Base-by-base conservation (phyloP, 2,113 vertebrate genomes). In the Triplophysa siluroides region DNA sequence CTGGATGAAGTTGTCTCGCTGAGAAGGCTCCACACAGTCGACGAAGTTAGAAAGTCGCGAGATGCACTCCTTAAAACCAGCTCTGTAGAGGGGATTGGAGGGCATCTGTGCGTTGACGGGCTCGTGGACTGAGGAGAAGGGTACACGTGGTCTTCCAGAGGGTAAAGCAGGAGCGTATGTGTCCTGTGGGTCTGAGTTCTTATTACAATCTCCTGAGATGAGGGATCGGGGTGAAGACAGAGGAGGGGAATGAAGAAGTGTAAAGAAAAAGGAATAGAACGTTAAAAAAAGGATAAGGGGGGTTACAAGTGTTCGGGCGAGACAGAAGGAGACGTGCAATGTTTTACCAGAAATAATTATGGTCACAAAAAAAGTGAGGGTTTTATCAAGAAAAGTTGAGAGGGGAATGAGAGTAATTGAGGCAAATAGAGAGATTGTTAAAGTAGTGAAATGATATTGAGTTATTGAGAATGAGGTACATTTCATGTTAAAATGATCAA, bases 11-110 rank as follows among this genome's bases (percentile, higher is more conserved):
- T 63, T 71, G 23, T 81, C 80, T 19, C 77, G 52, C 78, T 81
- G 79, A 1, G 85, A 80, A 3, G 77, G 83, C 43, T 85, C 83
- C 8, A 84, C 80, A 4, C 83, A 83, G 23, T 86, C 82, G 11
- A 87, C 79, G 78, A 86, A 85, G 72, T 24, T 77, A 23, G 68
- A 41, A 77, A 87, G 75, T 2, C 80, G 83, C 16, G 83, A 83
- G 33, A 84, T 52, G 58, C 84, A 86, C 58, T 87, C 85, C 41
- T 65, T 74, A 73, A 86, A 87, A 4, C 87, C 87, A 0, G 84
- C 87, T 2, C 65, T 82, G 83, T 86, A 88, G 71, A 86, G 64
- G 0, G 80, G 62, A 62, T 47, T 81, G 56, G 14, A 50, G 23
- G 65, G 80, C 33, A 76, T 26, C 1, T 62, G 79, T 6, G 38